Evolutionary conservation across 2,888 invertebrate species (phyloP).

Genomic region (Bugula neritina): DNA sequence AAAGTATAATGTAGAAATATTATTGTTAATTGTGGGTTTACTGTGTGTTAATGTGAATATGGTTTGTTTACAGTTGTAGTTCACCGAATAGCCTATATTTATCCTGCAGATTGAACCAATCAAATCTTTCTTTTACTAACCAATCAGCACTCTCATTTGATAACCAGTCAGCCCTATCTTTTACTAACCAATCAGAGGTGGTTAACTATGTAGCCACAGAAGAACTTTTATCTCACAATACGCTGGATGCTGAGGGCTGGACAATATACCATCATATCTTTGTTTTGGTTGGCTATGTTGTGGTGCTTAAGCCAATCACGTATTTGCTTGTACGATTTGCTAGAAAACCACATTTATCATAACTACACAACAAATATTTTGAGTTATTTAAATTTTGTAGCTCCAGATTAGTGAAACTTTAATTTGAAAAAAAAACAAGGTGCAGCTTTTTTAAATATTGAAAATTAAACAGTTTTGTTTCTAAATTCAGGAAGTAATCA

Average conservation of each 20-base stretch:
- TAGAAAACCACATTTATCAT: background rate
- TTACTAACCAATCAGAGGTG: background rate
- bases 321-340: background rate
- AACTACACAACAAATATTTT: too few relatives aligned
- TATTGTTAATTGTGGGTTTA: too few relatives aligned
- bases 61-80: background rate
- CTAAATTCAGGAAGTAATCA: too few relatives aligned
- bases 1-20: too few relatives aligned
- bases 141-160: too few relatives aligned
- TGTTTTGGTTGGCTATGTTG: background rate
- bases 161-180: background rate
- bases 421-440: too few relatives aligned
- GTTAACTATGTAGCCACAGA: background rate
- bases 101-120: background rate
- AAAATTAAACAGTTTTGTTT: too few relatives aligned
- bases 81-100: background rate
- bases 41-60: too few relatives aligned
- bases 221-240: background rate
- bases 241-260: background rate
- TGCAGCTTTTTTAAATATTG: too few relatives aligned
- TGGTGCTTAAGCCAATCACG: background rate
- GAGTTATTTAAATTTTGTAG: too few relatives aligned
- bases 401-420: too few relatives aligned
- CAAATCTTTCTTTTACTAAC: too few relatives aligned
- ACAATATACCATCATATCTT: background rate